phyloP scores from a whole-genome alignment of 2,888 invertebrate species.

The Volucella bombylans region DNA sequence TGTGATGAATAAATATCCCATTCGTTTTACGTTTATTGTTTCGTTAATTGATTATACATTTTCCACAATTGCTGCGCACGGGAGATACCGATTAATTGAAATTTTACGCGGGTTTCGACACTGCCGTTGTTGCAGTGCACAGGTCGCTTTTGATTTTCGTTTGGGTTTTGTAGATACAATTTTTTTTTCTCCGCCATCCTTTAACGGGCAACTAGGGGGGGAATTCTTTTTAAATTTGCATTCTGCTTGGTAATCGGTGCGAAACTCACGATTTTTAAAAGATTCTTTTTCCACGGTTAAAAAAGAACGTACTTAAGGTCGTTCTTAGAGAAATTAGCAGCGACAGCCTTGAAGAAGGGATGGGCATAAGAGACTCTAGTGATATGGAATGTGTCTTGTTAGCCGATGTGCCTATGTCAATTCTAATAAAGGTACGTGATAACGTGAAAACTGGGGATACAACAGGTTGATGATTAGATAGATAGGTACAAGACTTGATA shows the following conservation, averaged over 20 bases:
- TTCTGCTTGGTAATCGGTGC: conserved; percentile 66
- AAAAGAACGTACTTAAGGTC: conserved; percentile 62
- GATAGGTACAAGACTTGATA: conserved; percentile 54
- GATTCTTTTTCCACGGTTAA: neutral
- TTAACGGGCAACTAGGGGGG: conserved; percentile 36
- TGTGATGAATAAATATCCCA: conserved; percentile 72
- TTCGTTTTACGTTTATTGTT: conserved; percentile 79
- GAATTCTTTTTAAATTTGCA: conserved; percentile 47
- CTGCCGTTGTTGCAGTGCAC: conserved; percentile 47
- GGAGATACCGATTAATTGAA: conserved; percentile 67
- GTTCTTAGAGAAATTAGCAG: conserved; percentile 56
- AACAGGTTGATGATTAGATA: conserved; percentile 36
- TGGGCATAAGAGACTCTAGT: conserved; percentile 27
- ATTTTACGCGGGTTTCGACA: conserved; percentile 61
- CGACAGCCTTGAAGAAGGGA: conserved; percentile 72
- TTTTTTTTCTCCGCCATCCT: conserved; percentile 36
- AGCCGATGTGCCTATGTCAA: conserved; percentile 63
- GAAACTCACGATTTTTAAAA: conserved; percentile 66
- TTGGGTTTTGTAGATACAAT: conserved; percentile 11
- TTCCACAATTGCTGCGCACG: conserved; percentile 53
- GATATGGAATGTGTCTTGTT: conserved; percentile 70
- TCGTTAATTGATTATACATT: conserved; percentile 79
- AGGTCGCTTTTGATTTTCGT: conserved; percentile 33
- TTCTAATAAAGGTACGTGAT: conserved; percentile 58
- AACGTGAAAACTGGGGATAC: conserved; percentile 35